Base-by-base conservation (phyloP, 2,888 invertebrate genomes). In the Harpagoxenus sublaevis region DNA sequence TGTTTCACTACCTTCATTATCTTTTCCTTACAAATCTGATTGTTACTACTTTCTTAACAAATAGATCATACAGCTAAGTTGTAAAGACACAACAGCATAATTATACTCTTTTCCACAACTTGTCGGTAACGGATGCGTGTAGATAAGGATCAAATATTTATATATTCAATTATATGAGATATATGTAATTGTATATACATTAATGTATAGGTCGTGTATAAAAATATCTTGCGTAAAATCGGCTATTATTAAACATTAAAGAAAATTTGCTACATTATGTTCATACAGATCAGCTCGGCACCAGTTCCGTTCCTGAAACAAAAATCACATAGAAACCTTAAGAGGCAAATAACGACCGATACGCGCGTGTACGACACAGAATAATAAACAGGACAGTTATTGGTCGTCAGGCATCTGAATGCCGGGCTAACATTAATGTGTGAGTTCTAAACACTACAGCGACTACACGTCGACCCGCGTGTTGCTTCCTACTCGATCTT, bases 291-390 rank as follows among this genome's bases (percentile, higher is more conserved):
- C 93, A 92, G 87, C 93, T 93, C 73, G 92, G 93, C 73, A 93
- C 92, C 85, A 93, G 87, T 88, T 93, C 93, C 73, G 93, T 93
- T 84, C 93, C 93, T 93, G 92, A 39, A 93, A 93, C 89, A 86
- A 48, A 87, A 86, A 68, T 48, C 31, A 68, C 48, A 68, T 0
- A 31, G 15, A 31, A 48, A 51, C 31, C 66, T 66, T 66, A 28
- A 66, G 15, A 66, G 28, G 45, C 18, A 18, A 68, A 68, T 48
- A 68, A 23, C 18, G 48, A 48, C 18, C 9, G 66, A 31, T 8
- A 66, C 66, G 60, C 10, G 12, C 18, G 18, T 66, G 28, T 18
- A 28, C n/a, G 63, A 45, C 45, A 68, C 18, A 31, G 18, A 51
- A 28, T 23, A 45, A 48, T 48, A 68, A 68, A 68, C 5, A 48